Base-by-base conservation (phyloP, 2,797 vertebrate species). In the Myotis findleyi region DNA sequence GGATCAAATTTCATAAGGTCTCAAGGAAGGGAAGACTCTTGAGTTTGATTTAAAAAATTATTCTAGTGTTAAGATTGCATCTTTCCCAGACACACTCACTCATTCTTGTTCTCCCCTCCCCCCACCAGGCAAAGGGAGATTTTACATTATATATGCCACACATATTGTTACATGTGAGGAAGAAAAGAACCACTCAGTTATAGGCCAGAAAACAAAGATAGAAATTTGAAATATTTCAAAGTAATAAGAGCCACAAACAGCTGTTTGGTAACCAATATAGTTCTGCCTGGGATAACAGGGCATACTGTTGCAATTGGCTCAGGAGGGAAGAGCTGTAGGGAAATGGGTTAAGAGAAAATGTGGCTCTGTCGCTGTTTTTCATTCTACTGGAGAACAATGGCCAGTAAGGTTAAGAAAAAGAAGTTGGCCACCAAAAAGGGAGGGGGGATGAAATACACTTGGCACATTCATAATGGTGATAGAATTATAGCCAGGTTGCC, bases 181-280 rank as follows among this genome's bases (percentile, higher is more conserved):
- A 82, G 91, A 93, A 90, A 92, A 89, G 87, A 92, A 77, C 77
- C 71, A 59, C 51, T 93, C 84, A 59, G 72, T 94, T 94, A 88
- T 68, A 51, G 59, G 69, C 69, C 55, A 92, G 93, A 93, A 97
- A 92, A 93, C 93, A 94, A 94, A 96, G 93, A 75, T 55, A 96
- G 93, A 97, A 97, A 96, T 97, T 88, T 96, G 73, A 97, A 97
- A 94, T 96, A 97, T 96, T 97, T 97, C 85, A 90, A 93, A 96
- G 96, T 97, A 95, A 96, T 96, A 96, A 96, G 96, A 97, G 96
- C 93, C 96, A 93, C 89, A 97, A 84, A 95, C 96, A 97, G 97
- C 96, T 97, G 96, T 96, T 95, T 96, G 91, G 87, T 94, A 95
- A 91, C 84, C 89, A 36, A 97, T 96, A 96, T 97, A 97, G 96